Evolutionary conservation across 2,113 vertebrate genomes (phyloP).

Genomic region (Himantopus leucocephalus): DNA sequence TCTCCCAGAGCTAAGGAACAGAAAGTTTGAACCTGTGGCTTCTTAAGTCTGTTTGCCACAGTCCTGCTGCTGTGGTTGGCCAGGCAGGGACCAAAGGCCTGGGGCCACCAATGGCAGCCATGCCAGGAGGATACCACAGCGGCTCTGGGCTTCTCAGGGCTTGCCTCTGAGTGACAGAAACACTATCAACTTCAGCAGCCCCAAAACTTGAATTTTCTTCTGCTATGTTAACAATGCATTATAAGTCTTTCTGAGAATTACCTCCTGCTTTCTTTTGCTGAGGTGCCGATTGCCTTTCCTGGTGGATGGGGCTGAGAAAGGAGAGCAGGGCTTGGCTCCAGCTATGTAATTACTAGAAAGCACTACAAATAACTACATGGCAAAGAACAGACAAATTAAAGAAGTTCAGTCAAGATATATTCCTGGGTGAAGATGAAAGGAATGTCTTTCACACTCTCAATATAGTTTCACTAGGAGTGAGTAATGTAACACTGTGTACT

Average conservation of each 20-base stretch:
- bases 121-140: rapidly evolving
- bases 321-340: neutral
- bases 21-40: neutral
- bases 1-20: neutral
- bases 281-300: neutral
- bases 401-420: neutral
- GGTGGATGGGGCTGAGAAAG: neutral
- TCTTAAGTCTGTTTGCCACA: neutral
- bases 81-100: neutral
- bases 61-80: neutral
- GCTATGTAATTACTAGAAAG: slow-evolving; percentile 3
- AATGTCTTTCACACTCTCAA: slow-evolving; percentile 24
- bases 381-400: neutral
- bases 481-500: neutral
- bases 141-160: neutral
- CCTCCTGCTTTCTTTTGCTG: neutral
- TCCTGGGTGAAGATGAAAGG: slow-evolving; percentile 7
- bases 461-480: slow-evolving; percentile 41
- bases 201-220: neutral
- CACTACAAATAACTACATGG: neutral
- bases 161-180: neutral
- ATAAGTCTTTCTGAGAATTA: neutral
- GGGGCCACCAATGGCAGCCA: neutral
- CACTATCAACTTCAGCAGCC: neutral
- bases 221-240: neutral